These are phyloP conservation scores for Gambelia wislizenii DNA, from an alignment of 2,797 vertebrate genomes.

Conservation along the genomic window DNA sequence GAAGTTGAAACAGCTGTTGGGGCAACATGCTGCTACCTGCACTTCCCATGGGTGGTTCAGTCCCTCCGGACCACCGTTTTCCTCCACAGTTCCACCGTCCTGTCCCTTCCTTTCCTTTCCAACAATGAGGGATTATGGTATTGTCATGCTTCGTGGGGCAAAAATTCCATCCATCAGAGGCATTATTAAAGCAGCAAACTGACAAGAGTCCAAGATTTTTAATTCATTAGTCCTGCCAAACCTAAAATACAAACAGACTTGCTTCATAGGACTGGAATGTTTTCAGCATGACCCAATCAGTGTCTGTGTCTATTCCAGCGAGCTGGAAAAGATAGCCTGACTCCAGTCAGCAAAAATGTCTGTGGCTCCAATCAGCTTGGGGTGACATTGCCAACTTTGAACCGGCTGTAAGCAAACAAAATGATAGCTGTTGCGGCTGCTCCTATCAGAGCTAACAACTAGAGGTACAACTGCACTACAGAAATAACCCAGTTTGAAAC, in stretches of 20 bases:
- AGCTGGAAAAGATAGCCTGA: conserved; percentile 95
- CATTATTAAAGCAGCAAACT: conserved; percentile 81
- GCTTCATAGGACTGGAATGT: conserved; percentile 88
- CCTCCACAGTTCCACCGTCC: conserved; percentile 72
- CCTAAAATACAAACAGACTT: conserved; percentile 87
- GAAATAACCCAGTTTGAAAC: no score
- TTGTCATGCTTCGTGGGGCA: conserved; percentile 77
- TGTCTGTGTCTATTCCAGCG: conserved; percentile 89
- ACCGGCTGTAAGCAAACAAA: conserved; percentile 77
- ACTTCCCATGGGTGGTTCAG: conserved; percentile 75
- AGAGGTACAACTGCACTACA: no score
- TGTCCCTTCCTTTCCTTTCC: conserved; percentile 71
- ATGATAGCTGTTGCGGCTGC: conserved; percentile 70
- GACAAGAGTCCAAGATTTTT: conserved; percentile 79
- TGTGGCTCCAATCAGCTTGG: conserved; percentile 83
- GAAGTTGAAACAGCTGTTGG: conserved; percentile 81
- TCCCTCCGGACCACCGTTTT: conserved; percentile 74
- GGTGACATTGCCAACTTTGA: conserved; percentile 85
- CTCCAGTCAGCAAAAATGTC: conserved; percentile 94
- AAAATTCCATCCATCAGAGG: conserved; percentile 80
- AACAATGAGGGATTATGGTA: conserved; percentile 69
- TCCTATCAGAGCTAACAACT: conserved; percentile 75
- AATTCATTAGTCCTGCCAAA: conserved; percentile 85
- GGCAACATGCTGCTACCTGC: conserved; percentile 83
- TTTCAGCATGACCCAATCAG: conserved; percentile 86